A percentile compares a stretch with the other conserved stretches of the same genome.
phyloP scores from a whole-genome alignment of 2,797 vertebrate genomes.

The Syngnathus rostellatus region DNA sequence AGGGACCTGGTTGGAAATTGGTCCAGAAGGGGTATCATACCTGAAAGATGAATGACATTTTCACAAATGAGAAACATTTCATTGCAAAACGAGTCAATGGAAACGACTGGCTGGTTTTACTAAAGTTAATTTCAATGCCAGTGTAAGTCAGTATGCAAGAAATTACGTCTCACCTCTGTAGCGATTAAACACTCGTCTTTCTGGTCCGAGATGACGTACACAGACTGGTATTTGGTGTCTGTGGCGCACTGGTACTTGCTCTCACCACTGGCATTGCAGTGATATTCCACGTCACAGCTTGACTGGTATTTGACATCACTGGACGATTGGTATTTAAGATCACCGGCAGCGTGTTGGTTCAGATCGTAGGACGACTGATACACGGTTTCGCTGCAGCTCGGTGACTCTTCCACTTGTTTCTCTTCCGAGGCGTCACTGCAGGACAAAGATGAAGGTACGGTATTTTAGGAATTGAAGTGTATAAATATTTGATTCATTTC shows the following conservation, averaged over 20 bases:
- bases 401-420: constrained; percentile 72
- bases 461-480: constrained; percentile 19
- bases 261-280: constrained; percentile 67
- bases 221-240: constrained; percentile 95
- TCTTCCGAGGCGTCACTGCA: constrained; percentile 78
- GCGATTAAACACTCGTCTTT: constrained; percentile 98
- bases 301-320: constrained; percentile 83
- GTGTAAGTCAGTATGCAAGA: background rate
- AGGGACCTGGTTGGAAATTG: constrained; percentile 26
- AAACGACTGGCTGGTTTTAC: too few relatives aligned
- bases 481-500: background rate
- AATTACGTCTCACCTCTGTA: constrained; percentile 82
- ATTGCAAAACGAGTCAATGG: background rate
- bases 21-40: constrained; percentile 73
- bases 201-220: constrained; percentile 95
- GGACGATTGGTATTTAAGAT: constrained; percentile 86
- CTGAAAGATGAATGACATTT: constrained; percentile 53
- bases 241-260: constrained; percentile 45
- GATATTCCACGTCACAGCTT: constrained; percentile 77
- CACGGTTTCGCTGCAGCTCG: constrained; percentile 78
- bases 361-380: constrained; percentile 78
- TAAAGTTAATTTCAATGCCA: too few relatives aligned
- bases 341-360: constrained; percentile 40
- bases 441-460: constrained; percentile 31
- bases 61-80: background rate